Evolutionary conservation across 2,888 invertebrate species (phyloP).

Genomic region (Harpagoxenus sublaevis): DNA sequence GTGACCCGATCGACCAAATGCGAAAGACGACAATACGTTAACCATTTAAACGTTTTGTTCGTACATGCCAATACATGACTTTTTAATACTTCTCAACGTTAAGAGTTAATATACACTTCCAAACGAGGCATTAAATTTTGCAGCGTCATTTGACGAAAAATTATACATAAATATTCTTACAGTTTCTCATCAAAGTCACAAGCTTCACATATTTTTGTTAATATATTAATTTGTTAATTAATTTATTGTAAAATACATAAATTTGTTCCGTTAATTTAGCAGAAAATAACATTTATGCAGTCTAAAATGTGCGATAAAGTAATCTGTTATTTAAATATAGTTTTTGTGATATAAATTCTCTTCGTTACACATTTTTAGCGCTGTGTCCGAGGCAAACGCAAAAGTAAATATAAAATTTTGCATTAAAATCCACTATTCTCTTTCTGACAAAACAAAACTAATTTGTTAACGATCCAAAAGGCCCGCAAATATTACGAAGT

Average conservation of each 20-base stretch:
- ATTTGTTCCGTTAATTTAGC: neutral
- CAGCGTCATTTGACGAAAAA: neutral
- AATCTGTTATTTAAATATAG: conserved; percentile 21
- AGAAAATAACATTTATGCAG: neutral
- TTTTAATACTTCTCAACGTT: neutral
- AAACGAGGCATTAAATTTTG: neutral
- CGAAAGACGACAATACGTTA: conserved; percentile 32
- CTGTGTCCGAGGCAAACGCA: neutral
- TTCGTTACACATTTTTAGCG: conserved; percentile 9
- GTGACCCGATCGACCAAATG: conserved; percentile 10
- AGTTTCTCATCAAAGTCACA: neutral
- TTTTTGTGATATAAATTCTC: conserved; percentile 26
- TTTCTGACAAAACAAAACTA: conserved; percentile 7
- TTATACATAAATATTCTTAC: conserved; percentile 3
- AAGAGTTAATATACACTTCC: neutral
- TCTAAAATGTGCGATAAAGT: neutral
- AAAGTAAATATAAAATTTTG: conserved; percentile 16
- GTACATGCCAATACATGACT: neutral
- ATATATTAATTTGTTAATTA: neutral
- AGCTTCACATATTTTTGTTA: neutral
- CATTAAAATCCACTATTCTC: conserved; percentile 11
- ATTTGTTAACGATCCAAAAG: conserved; percentile 20
- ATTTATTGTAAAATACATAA: too few relatives aligned
- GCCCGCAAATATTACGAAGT: conserved; percentile 2
- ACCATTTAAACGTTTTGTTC: conserved; percentile 24